A percentile compares a stretch with the other conserved stretches of the same genome.
Conservation (phyloP, 2,797 vertebrate species). For the Decapterus maruadsi region DNA sequence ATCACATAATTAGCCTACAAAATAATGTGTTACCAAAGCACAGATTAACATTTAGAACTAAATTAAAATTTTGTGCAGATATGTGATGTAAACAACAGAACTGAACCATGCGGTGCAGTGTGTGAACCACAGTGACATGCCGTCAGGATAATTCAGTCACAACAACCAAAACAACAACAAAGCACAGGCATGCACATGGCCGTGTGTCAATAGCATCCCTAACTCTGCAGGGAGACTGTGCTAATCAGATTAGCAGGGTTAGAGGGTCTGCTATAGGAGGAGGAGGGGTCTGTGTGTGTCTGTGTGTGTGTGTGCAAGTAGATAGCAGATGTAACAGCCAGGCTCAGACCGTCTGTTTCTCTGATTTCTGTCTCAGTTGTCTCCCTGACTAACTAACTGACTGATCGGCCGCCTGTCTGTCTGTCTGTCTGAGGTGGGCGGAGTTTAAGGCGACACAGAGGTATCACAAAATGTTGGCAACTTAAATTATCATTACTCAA, state of each 20-base stretch:
- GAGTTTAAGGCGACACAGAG: neutral
- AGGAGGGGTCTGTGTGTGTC: constrained; percentile 40
- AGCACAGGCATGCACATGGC: constrained; percentile 27
- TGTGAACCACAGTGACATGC: neutral
- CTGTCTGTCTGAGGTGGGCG: neutral
- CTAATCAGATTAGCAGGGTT: constrained; percentile 79
- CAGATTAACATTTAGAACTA: neutral
- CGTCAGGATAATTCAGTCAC: neutral
- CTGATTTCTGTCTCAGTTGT: constrained; percentile 62
- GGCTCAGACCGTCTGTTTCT: constrained; percentile 74
- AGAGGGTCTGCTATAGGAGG: constrained; percentile 63
- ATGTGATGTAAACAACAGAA: neutral
- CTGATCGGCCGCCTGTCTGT: constrained; percentile 23
- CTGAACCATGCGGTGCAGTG: neutral
- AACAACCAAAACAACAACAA: constrained; percentile 32
- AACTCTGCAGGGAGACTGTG: constrained; percentile 53
- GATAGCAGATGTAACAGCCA: constrained; percentile 71
- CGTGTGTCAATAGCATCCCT: constrained; percentile 52
- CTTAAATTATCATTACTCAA: neutral
- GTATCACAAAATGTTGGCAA: neutral
- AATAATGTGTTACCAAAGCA: neutral
- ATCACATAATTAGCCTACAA: too few species aligned
- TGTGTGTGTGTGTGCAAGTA: constrained; percentile 34
- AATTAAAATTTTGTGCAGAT: neutral
- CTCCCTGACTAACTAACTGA: constrained; percentile 32